Conservation (phyloP, 2,113 vertebrate species). For the Pardalotus punctatus region DNA sequence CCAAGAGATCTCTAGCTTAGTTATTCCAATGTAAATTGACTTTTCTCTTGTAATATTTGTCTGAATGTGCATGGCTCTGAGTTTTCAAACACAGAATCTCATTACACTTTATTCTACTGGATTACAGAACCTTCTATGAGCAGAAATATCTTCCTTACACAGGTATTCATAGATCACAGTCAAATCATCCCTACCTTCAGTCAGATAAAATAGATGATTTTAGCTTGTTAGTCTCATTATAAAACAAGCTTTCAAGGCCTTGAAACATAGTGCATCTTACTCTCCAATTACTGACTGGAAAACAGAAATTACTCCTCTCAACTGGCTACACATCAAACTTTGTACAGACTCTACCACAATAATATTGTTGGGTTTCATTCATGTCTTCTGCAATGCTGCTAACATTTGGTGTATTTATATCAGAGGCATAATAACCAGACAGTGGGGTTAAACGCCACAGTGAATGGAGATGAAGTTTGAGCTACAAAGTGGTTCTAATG, state of each 20-base stretch:
- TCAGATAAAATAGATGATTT: not conserved
- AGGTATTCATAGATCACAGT: not conserved
- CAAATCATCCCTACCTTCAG: not conserved
- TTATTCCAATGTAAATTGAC: slow-evolving; percentile 35
- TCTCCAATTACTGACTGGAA: not conserved
- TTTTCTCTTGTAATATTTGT: slow-evolving; percentile 42
- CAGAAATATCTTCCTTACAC: not conserved
- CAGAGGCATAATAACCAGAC: not conserved
- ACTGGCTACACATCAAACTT: not conserved
- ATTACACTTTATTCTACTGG: not conserved
- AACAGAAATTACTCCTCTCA: not conserved
- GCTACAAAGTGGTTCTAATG: slow-evolving; percentile 6
- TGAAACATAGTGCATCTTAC: not conserved
- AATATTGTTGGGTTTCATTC: not conserved
- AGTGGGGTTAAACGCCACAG: not conserved
- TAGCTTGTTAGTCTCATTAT: slow-evolving; percentile 8
- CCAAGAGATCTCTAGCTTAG: slow-evolving; percentile 16
- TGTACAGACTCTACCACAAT: not conserved
- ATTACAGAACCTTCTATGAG: not conserved
- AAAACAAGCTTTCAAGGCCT: slow-evolving; percentile 1
- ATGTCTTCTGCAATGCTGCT: not conserved
- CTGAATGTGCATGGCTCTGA: not conserved
- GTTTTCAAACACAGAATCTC: not conserved
- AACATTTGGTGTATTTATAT: not conserved
- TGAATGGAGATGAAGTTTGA: not conserved